phyloP scores from a whole-genome alignment of 2,888 invertebrate species.

The Trissoscelio sp. region DNA sequence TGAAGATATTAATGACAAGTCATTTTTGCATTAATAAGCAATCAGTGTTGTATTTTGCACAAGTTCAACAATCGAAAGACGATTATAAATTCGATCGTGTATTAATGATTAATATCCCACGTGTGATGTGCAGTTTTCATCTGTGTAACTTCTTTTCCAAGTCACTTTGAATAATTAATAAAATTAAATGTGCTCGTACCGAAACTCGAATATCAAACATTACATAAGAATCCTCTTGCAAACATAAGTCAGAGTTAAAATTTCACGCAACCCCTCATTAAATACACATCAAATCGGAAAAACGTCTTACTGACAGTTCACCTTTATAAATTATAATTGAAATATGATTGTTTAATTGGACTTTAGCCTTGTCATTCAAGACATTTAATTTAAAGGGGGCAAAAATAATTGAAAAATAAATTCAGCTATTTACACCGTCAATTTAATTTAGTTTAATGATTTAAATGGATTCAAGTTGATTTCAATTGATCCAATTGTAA shows the following conservation, averaged over 20 bases:
- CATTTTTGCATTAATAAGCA: too few species aligned
- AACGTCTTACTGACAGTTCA: background rate
- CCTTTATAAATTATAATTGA: background rate
- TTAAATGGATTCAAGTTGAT: constrained; percentile 20
- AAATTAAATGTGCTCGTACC: background rate
- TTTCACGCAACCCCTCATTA: background rate
- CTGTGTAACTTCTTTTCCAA: background rate
- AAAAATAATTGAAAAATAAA: background rate
- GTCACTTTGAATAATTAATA: constrained; percentile 30
- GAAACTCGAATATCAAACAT: background rate
- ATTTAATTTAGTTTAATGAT: constrained; percentile 24
- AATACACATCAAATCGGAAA: background rate
- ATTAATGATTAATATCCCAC: constrained; percentile 23
- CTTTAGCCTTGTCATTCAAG: background rate
- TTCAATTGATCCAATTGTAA: constrained; percentile 10
- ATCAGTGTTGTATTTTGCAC: constrained; percentile 6
- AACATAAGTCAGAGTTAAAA: background rate
- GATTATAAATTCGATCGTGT: constrained; percentile 14
- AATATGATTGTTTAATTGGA: background rate
- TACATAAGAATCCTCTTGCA: background rate
- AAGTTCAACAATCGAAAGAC: constrained; percentile 15
- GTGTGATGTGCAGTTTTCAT: constrained; percentile 15
- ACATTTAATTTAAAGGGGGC: background rate
- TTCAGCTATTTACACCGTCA: background rate
- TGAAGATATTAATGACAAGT: too few species aligned